Conservation (phyloP, 2,113 vertebrate species). For the Catharus fuscescens region DNA sequence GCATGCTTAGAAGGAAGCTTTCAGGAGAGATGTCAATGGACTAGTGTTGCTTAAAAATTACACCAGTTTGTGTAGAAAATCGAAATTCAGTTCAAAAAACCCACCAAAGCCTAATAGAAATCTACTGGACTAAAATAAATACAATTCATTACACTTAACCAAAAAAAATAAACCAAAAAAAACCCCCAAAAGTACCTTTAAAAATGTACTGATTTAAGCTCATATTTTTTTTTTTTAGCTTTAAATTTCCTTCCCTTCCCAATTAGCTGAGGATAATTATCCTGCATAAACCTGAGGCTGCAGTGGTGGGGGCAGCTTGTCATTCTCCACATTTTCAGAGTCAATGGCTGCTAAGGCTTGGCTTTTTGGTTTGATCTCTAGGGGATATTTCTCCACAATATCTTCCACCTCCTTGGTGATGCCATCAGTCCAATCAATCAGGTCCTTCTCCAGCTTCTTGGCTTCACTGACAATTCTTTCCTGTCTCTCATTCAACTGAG, state of each 20-base stretch:
- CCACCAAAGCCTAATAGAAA: conserved; percentile 68
- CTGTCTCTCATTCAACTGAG: conserved; percentile 84
- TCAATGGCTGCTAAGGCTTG: conserved; percentile 86
- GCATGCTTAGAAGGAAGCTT: conserved; percentile 56
- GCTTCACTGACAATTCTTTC: conserved; percentile 85
- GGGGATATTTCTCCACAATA: conserved; percentile 88
- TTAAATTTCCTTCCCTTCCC: conserved; percentile 23
- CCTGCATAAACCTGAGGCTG: conserved; percentile 92
- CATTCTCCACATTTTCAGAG: conserved; percentile 89
- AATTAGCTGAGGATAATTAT: conserved; percentile 61
- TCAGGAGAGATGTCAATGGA: background rate
- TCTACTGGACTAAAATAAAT: conserved; percentile 76
- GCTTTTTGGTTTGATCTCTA: conserved; percentile 81
- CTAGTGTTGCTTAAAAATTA: conserved; percentile 66
- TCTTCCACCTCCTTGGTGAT: conserved; percentile 86
- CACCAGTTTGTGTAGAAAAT: conserved; percentile 55
- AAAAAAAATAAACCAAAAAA: background rate
- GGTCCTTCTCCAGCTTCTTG: conserved; percentile 86
- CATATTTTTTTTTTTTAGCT: background rate
- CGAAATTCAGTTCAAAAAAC: conserved; percentile 58
- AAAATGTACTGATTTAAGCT: conserved; percentile 61
- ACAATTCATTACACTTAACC: conserved; percentile 61
- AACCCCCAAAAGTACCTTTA: conserved; percentile 55
- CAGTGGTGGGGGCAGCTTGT: conserved; percentile 88
- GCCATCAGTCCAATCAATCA: conserved; percentile 87